phyloP scores from a whole-genome alignment of 1,140 invertebrate genomes.

The Brevipalpus yothersi region DNA sequence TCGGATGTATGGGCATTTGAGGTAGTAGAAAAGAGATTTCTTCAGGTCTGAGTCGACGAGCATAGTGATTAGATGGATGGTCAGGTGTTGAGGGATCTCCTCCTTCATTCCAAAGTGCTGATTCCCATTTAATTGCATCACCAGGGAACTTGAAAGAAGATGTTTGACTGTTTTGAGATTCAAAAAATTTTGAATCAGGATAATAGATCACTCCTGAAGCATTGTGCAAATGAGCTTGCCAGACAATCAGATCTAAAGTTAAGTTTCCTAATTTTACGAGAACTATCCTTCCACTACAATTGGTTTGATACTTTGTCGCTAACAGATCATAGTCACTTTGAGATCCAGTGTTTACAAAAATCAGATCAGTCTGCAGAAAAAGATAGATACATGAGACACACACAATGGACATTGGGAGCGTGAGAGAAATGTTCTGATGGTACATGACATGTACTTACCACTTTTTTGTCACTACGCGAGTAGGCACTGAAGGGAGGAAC shows the following conservation, averaged over 20 bases:
- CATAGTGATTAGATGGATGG: slow-evolving; percentile 23
- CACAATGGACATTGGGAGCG: not conserved
- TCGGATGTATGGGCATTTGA: slow-evolving; percentile 22
- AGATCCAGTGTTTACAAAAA: slow-evolving; percentile 13
- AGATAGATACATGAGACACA: not conserved
- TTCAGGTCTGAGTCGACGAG: slow-evolving; percentile 5
- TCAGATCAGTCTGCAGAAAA: slow-evolving; percentile 4
- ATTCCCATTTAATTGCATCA: slow-evolving; percentile 20
- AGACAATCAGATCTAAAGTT: slow-evolving; percentile 13
- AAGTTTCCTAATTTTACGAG: slow-evolving; percentile 11
- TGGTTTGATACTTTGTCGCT: slow-evolving; percentile 6
- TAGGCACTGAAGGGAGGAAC: slow-evolving; percentile 10
- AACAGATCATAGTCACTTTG: slow-evolving; percentile 11
- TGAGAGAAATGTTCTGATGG: not conserved
- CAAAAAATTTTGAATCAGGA: slow-evolving; percentile 26
- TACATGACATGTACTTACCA: not conserved
- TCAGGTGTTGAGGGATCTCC: slow-evolving; percentile 26
- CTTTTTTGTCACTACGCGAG: slow-evolving; percentile 8
- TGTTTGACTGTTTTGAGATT: slow-evolving; percentile 8
- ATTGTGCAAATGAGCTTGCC: slow-evolving; percentile 18
- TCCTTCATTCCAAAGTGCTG: slow-evolving; percentile 21
- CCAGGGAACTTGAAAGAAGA: slow-evolving; percentile 19
- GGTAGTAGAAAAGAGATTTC: not conserved
- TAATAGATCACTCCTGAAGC: slow-evolving; percentile 25
- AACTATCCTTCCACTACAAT: slow-evolving; percentile 12